phyloP scores from a whole-genome alignment of 2,113 vertebrate species.

The Isurus oxyrinchus region DNA sequence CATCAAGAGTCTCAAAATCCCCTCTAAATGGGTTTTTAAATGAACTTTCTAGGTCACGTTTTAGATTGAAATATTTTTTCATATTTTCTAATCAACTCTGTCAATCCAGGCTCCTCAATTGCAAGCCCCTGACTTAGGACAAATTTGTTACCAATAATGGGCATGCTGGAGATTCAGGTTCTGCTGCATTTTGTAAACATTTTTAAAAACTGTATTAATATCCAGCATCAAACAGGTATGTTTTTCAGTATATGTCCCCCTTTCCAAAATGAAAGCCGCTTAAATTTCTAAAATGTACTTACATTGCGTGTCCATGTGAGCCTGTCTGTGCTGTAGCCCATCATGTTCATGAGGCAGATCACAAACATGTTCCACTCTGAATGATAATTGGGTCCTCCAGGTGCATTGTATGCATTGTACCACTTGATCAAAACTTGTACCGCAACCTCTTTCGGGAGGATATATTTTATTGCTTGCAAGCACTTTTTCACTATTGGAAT shows the following conservation, averaged over 20 bases:
- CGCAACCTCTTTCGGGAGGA: conserved; percentile 84
- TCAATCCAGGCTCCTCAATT: background rate
- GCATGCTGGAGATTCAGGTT: background rate
- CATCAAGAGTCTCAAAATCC: background rate
- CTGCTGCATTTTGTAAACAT: background rate
- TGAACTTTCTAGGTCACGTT: background rate
- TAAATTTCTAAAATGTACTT: conserved; percentile 46
- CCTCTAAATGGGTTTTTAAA: background rate
- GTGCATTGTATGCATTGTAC: conserved; percentile 93
- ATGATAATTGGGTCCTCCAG: conserved; percentile 80
- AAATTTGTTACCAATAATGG: background rate
- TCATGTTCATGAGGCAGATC: conserved; percentile 89
- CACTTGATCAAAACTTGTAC: conserved; percentile 94
- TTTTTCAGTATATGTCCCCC: background rate
- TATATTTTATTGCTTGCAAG: conserved; percentile 77
- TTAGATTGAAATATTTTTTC: background rate
- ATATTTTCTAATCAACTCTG: background rate
- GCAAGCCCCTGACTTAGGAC: background rate
- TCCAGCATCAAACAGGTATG: background rate
- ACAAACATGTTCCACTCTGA: conserved; percentile 92
- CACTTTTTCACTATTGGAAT: conserved; percentile 75
- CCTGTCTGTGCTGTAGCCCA: conserved; percentile 95
- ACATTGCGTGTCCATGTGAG: conserved; percentile 84
- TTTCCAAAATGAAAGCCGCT: background rate
- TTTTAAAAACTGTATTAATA: background rate